A percentile compares a stretch with the other conserved stretches of the same genome.
Conservation (phyloP, 2,113 vertebrate genomes). For the Paedocypris sp. region DNA sequence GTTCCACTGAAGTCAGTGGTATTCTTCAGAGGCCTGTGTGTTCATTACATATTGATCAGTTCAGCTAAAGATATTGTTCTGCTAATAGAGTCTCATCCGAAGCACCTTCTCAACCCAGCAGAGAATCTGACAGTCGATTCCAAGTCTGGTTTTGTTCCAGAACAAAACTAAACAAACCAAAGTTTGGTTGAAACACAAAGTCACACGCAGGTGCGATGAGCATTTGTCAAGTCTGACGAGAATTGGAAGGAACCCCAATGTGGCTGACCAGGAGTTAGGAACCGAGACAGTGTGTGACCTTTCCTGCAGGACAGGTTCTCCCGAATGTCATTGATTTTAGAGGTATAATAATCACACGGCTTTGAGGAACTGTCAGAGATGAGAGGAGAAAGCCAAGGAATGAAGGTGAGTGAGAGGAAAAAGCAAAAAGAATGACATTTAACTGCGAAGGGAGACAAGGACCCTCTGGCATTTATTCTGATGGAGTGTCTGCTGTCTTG, state of each 20-base stretch:
- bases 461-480: constrained; percentile 20
- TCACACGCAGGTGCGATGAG: no score
- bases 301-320: constrained; percentile 15
- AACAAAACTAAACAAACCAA: no score
- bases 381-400: background rate
- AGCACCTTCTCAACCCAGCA: background rate
- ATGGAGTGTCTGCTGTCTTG: background rate
- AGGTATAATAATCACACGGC: constrained; percentile 20
- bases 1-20: background rate
- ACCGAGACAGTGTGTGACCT: constrained; percentile 6
- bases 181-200: no score
- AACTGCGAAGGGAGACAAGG: constrained; percentile 2
- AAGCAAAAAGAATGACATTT: constrained; percentile 17
- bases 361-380: constrained; percentile 19
- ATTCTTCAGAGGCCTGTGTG: constrained; percentile 1
- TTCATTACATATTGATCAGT: background rate
- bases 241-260: no score
- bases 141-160: no score
- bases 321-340: constrained; percentile 26
- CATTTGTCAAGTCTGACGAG: no score
- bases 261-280: no score
- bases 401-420: background rate
- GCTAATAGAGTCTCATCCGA: constrained; percentile 8
- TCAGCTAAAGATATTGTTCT: constrained; percentile 1
- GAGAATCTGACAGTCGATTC: background rate